These are phyloP conservation scores for Notiomystis cincta DNA, from an alignment of 2,113 vertebrate genomes.

Conservation along the genomic window DNA sequence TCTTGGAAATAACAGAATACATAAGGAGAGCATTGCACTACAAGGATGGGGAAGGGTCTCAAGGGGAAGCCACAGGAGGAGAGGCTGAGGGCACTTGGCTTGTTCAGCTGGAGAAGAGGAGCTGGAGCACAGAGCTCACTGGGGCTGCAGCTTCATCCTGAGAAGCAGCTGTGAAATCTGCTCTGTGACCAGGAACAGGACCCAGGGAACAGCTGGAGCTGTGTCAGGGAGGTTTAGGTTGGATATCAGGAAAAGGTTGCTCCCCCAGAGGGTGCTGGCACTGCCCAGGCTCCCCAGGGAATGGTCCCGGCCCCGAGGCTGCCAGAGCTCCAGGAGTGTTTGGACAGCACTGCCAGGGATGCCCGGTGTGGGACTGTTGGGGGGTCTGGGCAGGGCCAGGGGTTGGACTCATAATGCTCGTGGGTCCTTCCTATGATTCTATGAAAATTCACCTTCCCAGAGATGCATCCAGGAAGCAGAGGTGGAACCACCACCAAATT, in stretches of 20 bases:
- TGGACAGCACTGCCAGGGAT: accelerated
- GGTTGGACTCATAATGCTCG: accelerated
- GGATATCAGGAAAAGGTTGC: accelerated
- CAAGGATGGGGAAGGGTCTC: background rate
- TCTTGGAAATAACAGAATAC: background rate
- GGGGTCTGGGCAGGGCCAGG: background rate
- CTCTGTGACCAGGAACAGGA: background rate
- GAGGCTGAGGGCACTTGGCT: background rate
- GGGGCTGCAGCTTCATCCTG: background rate
- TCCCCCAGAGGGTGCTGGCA: background rate
- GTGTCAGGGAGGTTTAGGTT: accelerated
- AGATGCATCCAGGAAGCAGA: background rate
- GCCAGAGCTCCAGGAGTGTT: background rate
- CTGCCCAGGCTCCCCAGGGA: background rate
- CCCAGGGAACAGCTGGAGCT: background rate
- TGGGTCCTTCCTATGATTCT: background rate
- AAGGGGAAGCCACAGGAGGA: background rate
- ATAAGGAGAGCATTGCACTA: background rate
- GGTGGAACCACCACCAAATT: background rate
- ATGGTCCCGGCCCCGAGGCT: background rate
- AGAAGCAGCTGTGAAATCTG: background rate
- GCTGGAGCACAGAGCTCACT: background rate
- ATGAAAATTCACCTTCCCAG: background rate
- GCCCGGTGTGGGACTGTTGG: background rate
- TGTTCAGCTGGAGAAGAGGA: background rate